phyloP scores from a whole-genome alignment of 2,888 invertebrate genomes.

The Pogonocherus hispidulus region DNA sequence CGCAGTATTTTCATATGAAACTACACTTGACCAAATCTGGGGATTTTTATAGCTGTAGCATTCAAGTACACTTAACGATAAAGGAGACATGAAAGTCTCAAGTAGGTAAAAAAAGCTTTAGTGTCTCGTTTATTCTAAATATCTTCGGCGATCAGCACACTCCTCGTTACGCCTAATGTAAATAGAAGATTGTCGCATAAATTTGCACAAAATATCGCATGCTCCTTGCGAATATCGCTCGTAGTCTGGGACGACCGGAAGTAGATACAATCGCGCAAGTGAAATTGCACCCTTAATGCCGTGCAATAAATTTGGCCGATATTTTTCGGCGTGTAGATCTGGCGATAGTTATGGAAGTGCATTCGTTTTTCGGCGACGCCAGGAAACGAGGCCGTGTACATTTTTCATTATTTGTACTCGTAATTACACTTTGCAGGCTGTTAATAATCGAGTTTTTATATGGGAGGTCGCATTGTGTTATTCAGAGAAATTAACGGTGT shows the following conservation, averaged over 20 bases:
- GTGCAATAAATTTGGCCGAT: slow-evolving; percentile 40
- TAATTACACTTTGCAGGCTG: not conserved
- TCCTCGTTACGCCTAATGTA: not conserved
- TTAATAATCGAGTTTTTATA: not conserved
- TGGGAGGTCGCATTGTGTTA: not conserved
- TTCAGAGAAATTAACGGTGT: not conserved
- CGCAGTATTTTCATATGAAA: no score
- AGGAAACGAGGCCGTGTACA: slow-evolving; percentile 26
- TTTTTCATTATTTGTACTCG: slow-evolving; percentile 40
- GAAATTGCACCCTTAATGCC: slow-evolving; percentile 48
- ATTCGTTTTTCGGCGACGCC: slow-evolving; percentile 34
- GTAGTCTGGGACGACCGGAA: slow-evolving; percentile 37
- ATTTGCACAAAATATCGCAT: slow-evolving; percentile 33
- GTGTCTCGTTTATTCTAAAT: no score
- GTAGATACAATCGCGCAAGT: slow-evolving; percentile 44
- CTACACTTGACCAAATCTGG: no score
- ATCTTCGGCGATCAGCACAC: not conserved
- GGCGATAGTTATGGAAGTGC: slow-evolving; percentile 42
- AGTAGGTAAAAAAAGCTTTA: no score
- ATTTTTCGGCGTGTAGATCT: slow-evolving; percentile 40
- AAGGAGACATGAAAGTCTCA: no score
- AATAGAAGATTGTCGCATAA: slow-evolving; percentile 12
- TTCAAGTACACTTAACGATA: no score
- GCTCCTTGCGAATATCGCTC: slow-evolving; percentile 15
- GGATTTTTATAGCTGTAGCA: no score